Evolutionary conservation across 2,888 invertebrate species (phyloP), one percentile per base, ranked within the genome.

Genomic region (Drosophila pseudotakahashii): DNA sequence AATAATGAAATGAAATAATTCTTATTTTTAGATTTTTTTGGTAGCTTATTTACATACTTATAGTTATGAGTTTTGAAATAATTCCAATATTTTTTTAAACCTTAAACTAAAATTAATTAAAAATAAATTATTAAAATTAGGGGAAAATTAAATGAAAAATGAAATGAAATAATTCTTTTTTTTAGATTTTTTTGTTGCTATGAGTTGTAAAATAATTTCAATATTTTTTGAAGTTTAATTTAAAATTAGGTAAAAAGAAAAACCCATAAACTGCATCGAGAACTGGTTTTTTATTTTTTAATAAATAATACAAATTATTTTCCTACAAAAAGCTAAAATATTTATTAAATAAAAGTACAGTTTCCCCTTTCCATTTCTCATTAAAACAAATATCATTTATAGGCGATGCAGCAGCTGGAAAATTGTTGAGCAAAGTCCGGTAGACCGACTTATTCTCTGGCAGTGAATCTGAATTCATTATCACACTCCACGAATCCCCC

Each of bases 401-500:
- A 34, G 19, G 41, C 39, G 23, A 39, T 41, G 55, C 30, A 59
- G 34, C 44, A 51, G 50, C 54, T 62, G 63, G 42, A 44, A 69
- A 47, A 69, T 48, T 23, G 48, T 37, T 32, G 30, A 50, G 44
- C 52, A 41, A 47, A 71, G 47, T 52, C 61, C 57, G 45, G 51
- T 58, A 39, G 67, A 55, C 45, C 60, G 75, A 79, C 58, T 77
- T 59, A 41, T 47, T 73, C 73, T 80, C 73, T 89, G 89, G 55
- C 89, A 89, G 89, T 89, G 89, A 89, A 87, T 89, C 79, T 77
- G 87, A 89, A 89, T 89, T 89, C 89, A 88, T 89, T 80, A 88
- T 88, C 84, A 89, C 88, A 86, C 48, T 53, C 52, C 26, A 10
- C 23, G 19, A 36, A 47, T 30, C 11, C 44, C 41, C 51, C 13